These are phyloP conservation scores for Eupithecia insigniata DNA, from an alignment of 2,888 invertebrate species.

Conservation along the genomic window DNA sequence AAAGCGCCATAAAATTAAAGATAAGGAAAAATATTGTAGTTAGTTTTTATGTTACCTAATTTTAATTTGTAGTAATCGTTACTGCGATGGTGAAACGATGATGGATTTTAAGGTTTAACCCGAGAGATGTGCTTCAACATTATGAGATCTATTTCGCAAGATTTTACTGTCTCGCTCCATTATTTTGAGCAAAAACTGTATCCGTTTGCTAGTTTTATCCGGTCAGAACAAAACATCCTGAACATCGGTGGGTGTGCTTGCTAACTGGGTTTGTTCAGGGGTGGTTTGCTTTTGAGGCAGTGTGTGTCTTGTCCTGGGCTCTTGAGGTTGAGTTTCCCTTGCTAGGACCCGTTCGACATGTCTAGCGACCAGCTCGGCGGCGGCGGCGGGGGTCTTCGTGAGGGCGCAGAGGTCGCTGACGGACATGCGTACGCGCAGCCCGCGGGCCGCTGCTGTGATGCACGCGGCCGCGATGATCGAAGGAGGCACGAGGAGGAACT, in stretches of 20 bases:
- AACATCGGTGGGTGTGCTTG: slow-evolving; percentile 87
- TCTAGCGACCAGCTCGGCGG: slow-evolving; percentile 82
- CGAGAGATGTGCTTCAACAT: neutral
- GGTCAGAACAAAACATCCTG: slow-evolving; percentile 85
- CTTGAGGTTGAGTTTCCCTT: slow-evolving; percentile 81
- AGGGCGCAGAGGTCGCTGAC: slow-evolving; percentile 74
- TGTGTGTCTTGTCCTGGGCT: slow-evolving; percentile 63
- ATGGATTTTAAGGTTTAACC: neutral
- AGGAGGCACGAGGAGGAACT: slow-evolving; percentile 87
- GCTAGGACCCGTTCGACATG: slow-evolving; percentile 85
- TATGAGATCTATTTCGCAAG: slow-evolving; percentile 20
- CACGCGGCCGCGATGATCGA: slow-evolving; percentile 89
- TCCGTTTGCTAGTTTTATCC: neutral
- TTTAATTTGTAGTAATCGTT: neutral
- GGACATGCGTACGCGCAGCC: slow-evolving; percentile 80
- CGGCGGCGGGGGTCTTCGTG: slow-evolving; percentile 77
- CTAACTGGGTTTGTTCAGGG: slow-evolving; percentile 71
- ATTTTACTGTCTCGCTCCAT: slow-evolving; percentile 6
- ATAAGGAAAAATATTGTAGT: neutral
- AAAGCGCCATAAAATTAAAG: neutral
- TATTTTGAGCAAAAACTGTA: slow-evolving; percentile 11
- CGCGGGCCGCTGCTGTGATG: slow-evolving; percentile 87
- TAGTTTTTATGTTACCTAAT: neutral
- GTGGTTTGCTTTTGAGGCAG: slow-evolving; percentile 66
- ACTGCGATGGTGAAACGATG: neutral